Evolutionary conservation across 35 echinoderm and acorn worm genomes (phyloP).

Genomic region (Ptychodera flava): DNA sequence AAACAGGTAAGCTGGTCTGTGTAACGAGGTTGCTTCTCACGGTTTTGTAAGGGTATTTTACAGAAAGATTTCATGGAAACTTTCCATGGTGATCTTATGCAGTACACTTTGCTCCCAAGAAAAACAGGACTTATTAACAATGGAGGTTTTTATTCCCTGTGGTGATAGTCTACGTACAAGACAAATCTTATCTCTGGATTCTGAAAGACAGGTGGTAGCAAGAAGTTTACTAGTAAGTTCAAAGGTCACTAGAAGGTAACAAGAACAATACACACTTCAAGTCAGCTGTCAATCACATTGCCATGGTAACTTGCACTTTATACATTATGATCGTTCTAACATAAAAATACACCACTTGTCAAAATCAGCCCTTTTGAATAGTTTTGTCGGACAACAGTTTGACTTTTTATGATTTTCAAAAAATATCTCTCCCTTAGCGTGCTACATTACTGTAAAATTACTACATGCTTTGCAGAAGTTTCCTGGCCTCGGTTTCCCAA

Average conservation of each 20-base stretch:
- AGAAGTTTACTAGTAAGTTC: too few relatives aligned
- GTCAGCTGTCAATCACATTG: too few relatives aligned
- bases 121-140: not conserved
- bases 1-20: not conserved
- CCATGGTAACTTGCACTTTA: not conserved
- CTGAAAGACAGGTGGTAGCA: not conserved
- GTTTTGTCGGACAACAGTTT: not conserved
- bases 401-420: too few relatives aligned
- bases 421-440: too few relatives aligned
- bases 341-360: not conserved
- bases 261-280: too few relatives aligned
- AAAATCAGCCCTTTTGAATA: not conserved
- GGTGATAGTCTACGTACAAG: not conserved
- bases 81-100: not conserved
- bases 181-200: too few relatives aligned
- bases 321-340: not conserved
- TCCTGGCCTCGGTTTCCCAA: too few relatives aligned
- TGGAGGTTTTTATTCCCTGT: not conserved
- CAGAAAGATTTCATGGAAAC: not conserved
- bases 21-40: not conserved
- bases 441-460: too few relatives aligned
- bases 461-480: too few relatives aligned
- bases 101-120: not conserved
- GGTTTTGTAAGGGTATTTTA: too few relatives aligned
- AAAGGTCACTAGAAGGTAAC: too few relatives aligned